These are phyloP conservation scores for Leptinotarsa rubiginosa DNA, from an alignment of 2,888 invertebrate genomes.

Conservation along the genomic window DNA sequence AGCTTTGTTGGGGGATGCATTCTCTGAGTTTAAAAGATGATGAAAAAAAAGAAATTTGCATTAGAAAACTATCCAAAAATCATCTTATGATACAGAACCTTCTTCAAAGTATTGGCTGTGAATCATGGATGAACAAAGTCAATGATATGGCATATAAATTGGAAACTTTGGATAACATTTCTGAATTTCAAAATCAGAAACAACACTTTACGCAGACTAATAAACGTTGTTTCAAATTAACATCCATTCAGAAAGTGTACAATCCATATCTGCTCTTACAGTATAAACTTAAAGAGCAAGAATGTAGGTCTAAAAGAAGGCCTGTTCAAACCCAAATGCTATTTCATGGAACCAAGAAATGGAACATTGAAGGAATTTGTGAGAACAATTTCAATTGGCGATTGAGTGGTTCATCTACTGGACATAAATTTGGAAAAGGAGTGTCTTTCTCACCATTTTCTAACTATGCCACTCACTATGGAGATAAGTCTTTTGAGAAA, in stretches of 20 bases:
- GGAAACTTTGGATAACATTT: constrained; percentile 1
- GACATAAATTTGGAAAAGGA: constrained; percentile 52
- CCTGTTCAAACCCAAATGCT: constrained; percentile 33
- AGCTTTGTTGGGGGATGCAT: not conserved
- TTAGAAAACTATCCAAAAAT: not conserved
- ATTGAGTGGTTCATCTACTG: constrained; percentile 43
- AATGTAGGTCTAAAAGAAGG: not conserved
- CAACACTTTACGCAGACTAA: constrained; percentile 5
- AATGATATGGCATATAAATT: not conserved
- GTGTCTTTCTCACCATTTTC: constrained; percentile 55
- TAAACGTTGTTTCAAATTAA: constrained; percentile 5
- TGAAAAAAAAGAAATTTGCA: not conserved
- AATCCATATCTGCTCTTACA: constrained; percentile 29
- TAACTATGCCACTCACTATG: constrained; percentile 54
- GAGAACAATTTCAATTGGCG: constrained; percentile 58
- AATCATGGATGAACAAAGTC: constrained; percentile 10
- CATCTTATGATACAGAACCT: constrained; percentile 3
- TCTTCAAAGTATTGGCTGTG: constrained; percentile 8
- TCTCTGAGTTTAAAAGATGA: not conserved
- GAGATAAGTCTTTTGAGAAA: constrained; percentile 43
- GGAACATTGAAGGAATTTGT: constrained; percentile 51
- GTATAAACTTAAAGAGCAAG: constrained; percentile 24
- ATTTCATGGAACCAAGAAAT: constrained; percentile 56
- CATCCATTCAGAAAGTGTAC: constrained; percentile 21
- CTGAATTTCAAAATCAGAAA: constrained; percentile 15